Evolutionary conservation across 2,113 vertebrate species (phyloP).

Genomic region (Sterrhoptilus dennistouni): DNA sequence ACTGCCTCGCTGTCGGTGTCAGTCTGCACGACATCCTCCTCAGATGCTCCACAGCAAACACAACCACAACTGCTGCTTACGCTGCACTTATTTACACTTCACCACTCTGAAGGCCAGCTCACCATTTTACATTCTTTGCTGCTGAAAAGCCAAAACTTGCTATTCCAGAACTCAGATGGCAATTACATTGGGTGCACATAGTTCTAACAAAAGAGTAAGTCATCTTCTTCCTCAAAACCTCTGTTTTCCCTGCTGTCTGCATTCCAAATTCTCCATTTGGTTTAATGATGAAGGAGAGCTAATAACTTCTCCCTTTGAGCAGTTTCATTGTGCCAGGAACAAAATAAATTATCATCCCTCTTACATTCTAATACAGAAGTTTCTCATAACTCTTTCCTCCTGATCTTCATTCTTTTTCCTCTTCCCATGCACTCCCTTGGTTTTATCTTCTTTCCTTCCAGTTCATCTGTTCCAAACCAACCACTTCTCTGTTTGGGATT

Average conservation of each 20-base stretch:
- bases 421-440: neutral
- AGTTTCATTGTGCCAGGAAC: neutral
- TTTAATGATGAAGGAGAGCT: conserved; percentile 2
- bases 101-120: neutral
- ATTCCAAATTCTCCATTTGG: conserved; percentile 1
- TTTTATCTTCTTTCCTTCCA: neutral
- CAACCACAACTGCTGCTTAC: neutral
- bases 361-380: neutral
- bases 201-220: neutral
- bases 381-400: neutral
- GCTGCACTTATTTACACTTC: neutral
- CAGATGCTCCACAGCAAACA: neutral
- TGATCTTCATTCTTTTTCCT: neutral
- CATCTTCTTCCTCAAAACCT: neutral
- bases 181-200: neutral
- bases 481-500: neutral
- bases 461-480: neutral
- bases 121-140: neutral
- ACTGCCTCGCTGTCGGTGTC: rapidly evolving
- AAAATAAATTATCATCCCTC: conserved; percentile 1
- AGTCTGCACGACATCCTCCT: neutral
- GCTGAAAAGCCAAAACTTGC: neutral
- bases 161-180: neutral
- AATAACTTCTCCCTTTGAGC: conserved; percentile 1
- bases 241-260: neutral